phyloP scores from a whole-genome alignment of 2,888 invertebrate genomes.

The Caenorhabditis sp. region DNA sequence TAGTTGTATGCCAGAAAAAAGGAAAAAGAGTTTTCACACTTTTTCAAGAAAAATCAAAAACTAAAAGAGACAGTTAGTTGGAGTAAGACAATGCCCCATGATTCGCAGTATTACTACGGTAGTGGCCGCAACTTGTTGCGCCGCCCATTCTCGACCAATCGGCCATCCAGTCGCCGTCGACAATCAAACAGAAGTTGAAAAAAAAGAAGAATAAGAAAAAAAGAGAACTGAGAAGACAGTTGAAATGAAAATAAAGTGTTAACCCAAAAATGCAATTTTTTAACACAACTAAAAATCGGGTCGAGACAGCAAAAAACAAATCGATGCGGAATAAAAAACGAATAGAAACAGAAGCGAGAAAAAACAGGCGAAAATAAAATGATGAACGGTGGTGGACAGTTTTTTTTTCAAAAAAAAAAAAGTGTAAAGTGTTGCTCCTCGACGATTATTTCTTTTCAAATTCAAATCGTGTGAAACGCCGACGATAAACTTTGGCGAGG shows the following conservation, averaged over 20 bases:
- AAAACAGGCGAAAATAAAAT: too few relatives aligned
- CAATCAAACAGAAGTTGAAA: not conserved
- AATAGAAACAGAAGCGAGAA: too few relatives aligned
- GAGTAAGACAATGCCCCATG: slow-evolving; percentile 21
- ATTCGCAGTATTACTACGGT: slow-evolving; percentile 49
- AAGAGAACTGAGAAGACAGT: not conserved
- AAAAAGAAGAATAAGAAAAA: not conserved
- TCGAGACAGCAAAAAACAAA: not conserved
- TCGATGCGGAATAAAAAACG: too few relatives aligned
- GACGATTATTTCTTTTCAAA: not conserved
- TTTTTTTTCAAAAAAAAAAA: not conserved
- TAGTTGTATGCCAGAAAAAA: not conserved
- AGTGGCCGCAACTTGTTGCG: slow-evolving; percentile 37
- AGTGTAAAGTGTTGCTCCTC: not conserved
- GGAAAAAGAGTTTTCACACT: not conserved
- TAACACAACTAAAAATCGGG: not conserved
- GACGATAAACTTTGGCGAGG: not conserved
- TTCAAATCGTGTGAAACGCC: not conserved
- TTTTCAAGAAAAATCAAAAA: slow-evolving; percentile 2
- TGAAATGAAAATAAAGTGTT: not conserved
- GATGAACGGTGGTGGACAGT: too few relatives aligned
- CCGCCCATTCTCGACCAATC: slow-evolving; percentile 13
- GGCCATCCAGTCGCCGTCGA: not conserved
- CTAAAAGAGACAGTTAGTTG: not conserved
- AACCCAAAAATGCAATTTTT: not conserved